Conservation (phyloP, 2,113 vertebrate genomes). For the Leptodactylus fuscus region DNA sequence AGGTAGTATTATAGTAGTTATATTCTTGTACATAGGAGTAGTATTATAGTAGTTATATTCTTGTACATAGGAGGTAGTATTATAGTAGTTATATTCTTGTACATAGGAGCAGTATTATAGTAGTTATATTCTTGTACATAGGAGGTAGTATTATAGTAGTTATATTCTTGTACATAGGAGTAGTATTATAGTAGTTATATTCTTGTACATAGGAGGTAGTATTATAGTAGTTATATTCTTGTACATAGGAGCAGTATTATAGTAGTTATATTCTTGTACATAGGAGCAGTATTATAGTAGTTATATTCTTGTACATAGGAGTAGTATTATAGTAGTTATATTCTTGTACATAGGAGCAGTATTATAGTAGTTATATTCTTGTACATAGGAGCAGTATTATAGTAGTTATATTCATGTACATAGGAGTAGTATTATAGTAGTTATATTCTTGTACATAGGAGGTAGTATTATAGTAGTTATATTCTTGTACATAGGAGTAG, state of each 20-base stretch:
- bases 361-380: neutral
- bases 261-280: neutral
- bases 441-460: too few species aligned
- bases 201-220: neutral
- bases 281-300: neutral
- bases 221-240: slow-evolving; percentile 1
- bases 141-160: neutral
- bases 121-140: neutral
- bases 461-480: neutral
- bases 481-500: neutral
- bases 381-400: neutral
- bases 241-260: neutral
- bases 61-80: neutral
- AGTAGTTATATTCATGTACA: too few species aligned
- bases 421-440: too few species aligned
- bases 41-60: slow-evolving; percentile 4
- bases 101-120: neutral
- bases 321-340: neutral
- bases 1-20: neutral
- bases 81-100: slow-evolving; percentile 5
- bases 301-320: neutral
- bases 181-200: neutral
- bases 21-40: neutral
- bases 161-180: neutral
- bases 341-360: neutral